phyloP scores from a whole-genome alignment of 2,888 invertebrate genomes.

The Scaptomyza flava region DNA sequence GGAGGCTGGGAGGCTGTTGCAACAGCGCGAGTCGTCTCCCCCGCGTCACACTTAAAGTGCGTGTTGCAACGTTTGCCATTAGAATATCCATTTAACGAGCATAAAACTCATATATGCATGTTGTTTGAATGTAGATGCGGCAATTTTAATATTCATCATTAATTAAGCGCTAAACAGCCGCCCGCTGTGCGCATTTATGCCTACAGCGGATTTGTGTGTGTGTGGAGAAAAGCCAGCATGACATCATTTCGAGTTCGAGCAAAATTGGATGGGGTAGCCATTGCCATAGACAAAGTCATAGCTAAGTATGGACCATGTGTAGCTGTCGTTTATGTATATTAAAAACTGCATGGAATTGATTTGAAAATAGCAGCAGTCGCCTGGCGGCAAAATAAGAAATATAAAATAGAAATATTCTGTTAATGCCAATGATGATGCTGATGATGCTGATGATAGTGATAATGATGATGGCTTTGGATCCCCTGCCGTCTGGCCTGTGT shows the following conservation, averaged over 20 bases:
- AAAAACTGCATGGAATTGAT: conserved; percentile 79
- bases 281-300: conserved; percentile 39
- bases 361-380: conserved; percentile 68
- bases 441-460: conserved; percentile 20
- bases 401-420: conserved; percentile 65
- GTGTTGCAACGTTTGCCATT: conserved; percentile 58
- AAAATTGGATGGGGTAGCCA: conserved; percentile 66
- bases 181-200: conserved; percentile 69
- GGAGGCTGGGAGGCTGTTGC: conserved; percentile 23
- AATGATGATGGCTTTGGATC: conserved; percentile 42
- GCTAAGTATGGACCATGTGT: conserved; percentile 26
- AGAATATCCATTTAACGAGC: conserved; percentile 45
- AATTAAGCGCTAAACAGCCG: conserved; percentile 80
- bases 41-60: conserved; percentile 46
- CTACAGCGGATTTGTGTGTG: conserved; percentile 46
- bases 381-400: conserved; percentile 34
- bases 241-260: conserved; percentile 72
- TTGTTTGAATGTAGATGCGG: conserved; percentile 43
- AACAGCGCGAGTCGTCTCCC: conserved; percentile 3
- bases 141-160: conserved; percentile 81
- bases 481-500: conserved; percentile 67
- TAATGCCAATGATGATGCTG: conserved; percentile 60
- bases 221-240: conserved; percentile 60
- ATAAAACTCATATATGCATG: conserved; percentile 17
- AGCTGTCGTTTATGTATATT: conserved; percentile 49